Evolutionary conservation across 2,113 vertebrate genomes (phyloP), one percentile per base, ranked within the genome.

Genomic region (Lycaon pictus): DNA sequence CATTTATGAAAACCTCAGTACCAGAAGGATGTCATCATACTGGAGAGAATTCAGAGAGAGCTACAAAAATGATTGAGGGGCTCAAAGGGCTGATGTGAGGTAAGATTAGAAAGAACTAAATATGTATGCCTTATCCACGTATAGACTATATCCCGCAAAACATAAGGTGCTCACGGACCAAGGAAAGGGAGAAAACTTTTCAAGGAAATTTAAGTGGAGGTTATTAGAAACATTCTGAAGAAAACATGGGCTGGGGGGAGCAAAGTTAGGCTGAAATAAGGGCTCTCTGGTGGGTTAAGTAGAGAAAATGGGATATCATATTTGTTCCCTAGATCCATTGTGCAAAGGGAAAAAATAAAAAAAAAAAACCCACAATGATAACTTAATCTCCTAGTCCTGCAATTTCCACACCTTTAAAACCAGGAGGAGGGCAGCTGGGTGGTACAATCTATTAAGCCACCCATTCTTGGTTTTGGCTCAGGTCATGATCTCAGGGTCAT

Each of bases 11-110:
- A 98, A 98, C 96, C 96, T 98, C 15, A 81, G 89, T 98, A 97
- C 97, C 94, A 98, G 98, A 96, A 98, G 98, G 98, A 98, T 98
- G 98, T 98, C 98, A 98, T 98, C 97, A 67, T 90, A 97, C 95
- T 97, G 88, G 95, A 98, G 96, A 96, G 96, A 98, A 98, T 98
- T 97, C 25, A 96, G 98, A 98, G 97, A 91, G 43, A 98, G 96
- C 97, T 98, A 97, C 92, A 97, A 90, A 98, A 97, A 97, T 98
- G 97, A 98, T 90, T 96, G 95, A 97, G 96, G 56, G 69, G 58
- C 89, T 98, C 25, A 48, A 96, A 97, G 79, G 87, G 80, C 55
- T 92, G 97, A 96, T 97, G 69, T 95, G 58, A 97, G 56, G n/a
- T 86, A 86, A 97, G 97, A 98, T 98, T 96, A 96, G 93, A 96